Evolutionary conservation across 2,888 invertebrate genomes (phyloP).

Genomic region (Mechanitis messenoides): DNA sequence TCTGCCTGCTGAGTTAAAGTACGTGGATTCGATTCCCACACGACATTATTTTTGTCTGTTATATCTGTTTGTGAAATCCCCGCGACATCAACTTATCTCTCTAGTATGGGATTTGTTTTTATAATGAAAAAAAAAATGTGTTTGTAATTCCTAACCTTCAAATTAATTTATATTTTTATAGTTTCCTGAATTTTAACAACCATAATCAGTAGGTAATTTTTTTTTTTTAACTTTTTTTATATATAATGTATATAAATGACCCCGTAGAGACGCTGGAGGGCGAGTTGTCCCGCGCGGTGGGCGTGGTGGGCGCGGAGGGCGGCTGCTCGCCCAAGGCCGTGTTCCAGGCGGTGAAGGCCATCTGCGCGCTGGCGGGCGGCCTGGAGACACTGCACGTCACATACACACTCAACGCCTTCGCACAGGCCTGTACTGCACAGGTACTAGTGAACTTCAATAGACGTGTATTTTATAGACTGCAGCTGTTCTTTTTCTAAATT

Average conservation of each 20-base stretch:
- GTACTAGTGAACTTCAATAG: conserved; percentile 32
- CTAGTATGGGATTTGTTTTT: no score
- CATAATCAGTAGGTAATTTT: conserved; percentile 15
- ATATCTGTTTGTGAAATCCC: no score
- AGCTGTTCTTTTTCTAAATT: no score
- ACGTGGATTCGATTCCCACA: no score
- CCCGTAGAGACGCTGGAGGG: conserved; percentile 85
- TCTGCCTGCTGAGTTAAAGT: no score
- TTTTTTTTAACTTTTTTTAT: background rate
- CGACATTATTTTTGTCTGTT: no score
- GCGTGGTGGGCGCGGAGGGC: conserved; percentile 77
- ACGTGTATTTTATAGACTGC: no score
- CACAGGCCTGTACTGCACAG: conserved; percentile 75
- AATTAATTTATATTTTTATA: no score
- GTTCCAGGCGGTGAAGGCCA: conserved; percentile 93
- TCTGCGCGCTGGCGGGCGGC: conserved; percentile 91
- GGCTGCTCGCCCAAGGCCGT: conserved; percentile 77
- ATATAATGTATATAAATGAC: background rate
- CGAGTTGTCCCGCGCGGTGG: conserved; percentile 86
- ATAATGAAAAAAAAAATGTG: no score
- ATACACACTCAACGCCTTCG: conserved; percentile 82
- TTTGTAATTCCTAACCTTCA: no score
- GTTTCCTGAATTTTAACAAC: no score
- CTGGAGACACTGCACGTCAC: conserved; percentile 93
- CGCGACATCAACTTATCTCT: no score